Evolutionary conservation across 2,797 vertebrate genomes (phyloP).

Genomic region (Sebastolobus altivelis): DNA sequence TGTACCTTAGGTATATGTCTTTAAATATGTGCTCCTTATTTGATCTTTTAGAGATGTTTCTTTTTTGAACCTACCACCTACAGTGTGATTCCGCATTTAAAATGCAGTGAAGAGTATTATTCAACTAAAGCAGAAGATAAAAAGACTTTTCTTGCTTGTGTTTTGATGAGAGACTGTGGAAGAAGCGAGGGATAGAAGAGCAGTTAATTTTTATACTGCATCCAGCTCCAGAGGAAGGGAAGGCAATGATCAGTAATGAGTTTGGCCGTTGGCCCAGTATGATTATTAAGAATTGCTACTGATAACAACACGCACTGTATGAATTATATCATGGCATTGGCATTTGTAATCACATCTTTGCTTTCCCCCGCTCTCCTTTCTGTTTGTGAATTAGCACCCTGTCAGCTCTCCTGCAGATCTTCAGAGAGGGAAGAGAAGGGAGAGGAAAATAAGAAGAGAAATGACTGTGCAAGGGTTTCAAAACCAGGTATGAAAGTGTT

Average conservation of each 20-base stretch:
- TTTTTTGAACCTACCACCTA: constrained; percentile 48
- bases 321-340: constrained; percentile 57
- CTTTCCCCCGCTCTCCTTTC: constrained; percentile 38
- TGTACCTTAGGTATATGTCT: constrained; percentile 56
- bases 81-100: constrained; percentile 54
- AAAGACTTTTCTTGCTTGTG: constrained; percentile 43
- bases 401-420: constrained; percentile 58
- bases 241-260: constrained; percentile 61
- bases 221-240: constrained; percentile 34
- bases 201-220: constrained; percentile 63
- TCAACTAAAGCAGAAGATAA: constrained; percentile 51
- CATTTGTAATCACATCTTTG: constrained; percentile 71
- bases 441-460: constrained; percentile 52
- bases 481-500: constrained; percentile 81
- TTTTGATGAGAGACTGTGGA: constrained; percentile 52
- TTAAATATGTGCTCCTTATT: constrained; percentile 67
- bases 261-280: constrained; percentile 53
- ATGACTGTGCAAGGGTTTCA: constrained; percentile 65
- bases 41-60: constrained; percentile 58
- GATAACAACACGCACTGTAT: constrained; percentile 58
- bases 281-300: constrained; percentile 69
- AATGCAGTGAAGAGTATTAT: constrained; percentile 54
- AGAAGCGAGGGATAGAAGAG: constrained; percentile 56
- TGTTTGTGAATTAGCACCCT: constrained; percentile 73
- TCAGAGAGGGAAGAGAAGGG: constrained; percentile 40